Percentiles rank a stretch among this genome's conserved stretches.
Evolutionary conservation across 2,113 vertebrate species (phyloP).

Genomic region (Sterna hirundo): DNA sequence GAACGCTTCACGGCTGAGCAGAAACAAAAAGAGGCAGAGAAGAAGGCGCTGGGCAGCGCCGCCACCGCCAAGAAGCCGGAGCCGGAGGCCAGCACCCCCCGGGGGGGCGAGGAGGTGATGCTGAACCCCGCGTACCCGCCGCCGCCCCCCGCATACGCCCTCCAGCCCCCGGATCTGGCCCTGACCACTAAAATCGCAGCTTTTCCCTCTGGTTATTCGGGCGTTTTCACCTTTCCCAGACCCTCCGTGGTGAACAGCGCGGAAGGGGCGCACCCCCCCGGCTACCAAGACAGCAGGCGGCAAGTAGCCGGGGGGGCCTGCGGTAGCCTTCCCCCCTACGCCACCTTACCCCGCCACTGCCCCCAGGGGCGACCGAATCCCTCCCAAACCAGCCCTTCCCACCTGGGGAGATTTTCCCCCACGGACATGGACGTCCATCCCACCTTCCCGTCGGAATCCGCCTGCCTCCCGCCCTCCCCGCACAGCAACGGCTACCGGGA

Average conservation of each 20-base stretch:
- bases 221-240: constrained; percentile 85
- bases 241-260: constrained; percentile 70
- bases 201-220: constrained; percentile 78
- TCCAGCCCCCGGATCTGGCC: not conserved
- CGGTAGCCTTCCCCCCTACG: constrained; percentile 81
- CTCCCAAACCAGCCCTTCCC: constrained; percentile 55
- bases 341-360: constrained; percentile 88
- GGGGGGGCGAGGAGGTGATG: constrained; percentile 47
- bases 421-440: constrained; percentile 70
- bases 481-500: constrained; percentile 82
- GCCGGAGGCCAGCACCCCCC: constrained; percentile 7
- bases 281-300: constrained; percentile 81
- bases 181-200: not conserved
- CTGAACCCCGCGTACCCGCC: constrained; percentile 56
- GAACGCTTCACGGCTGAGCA: constrained; percentile 89
- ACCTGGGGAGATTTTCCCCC: constrained; percentile 57
- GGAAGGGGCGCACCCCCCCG: constrained; percentile 60
- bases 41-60: constrained; percentile 59
- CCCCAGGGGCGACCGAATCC: constrained; percentile 69
- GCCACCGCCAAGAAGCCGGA: constrained; percentile 58
- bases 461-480: not conserved
- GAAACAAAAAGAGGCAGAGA: constrained; percentile 83
- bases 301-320: constrained; percentile 87
- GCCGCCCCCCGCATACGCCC: constrained; percentile 24
- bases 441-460: constrained; percentile 7